Conservation (phyloP, 2,888 invertebrate species). For the Athrips mouffetella region DNA sequence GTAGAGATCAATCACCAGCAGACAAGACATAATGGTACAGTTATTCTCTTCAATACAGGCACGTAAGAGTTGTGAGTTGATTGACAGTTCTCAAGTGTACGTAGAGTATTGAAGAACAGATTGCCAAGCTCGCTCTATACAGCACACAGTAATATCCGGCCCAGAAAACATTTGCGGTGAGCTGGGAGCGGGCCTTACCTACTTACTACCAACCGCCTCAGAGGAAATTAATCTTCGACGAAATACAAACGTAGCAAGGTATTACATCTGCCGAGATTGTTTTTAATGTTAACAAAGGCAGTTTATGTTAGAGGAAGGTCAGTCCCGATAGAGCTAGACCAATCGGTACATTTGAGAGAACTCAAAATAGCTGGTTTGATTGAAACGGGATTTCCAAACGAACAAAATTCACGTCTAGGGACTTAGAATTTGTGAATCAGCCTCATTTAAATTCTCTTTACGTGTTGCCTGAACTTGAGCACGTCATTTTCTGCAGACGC, state of each 20-base stretch:
- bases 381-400: neutral
- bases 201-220: neutral
- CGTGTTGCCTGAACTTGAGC: constrained; percentile 31
- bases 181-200: constrained; percentile 19
- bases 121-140: neutral
- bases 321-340: neutral
- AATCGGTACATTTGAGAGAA: neutral
- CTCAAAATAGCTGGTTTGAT: neutral
- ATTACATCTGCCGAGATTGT: neutral
- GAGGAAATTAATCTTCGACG: constrained; percentile 48
- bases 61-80: no score
- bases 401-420: neutral
- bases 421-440: neutral
- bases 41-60: neutral
- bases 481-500: neutral
- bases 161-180: constrained; percentile 31
- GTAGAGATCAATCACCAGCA: neutral
- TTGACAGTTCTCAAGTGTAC: neutral
- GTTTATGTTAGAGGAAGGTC: constrained; percentile 28
- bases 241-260: constrained; percentile 9
- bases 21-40: neutral
- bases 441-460: constrained; percentile 31
- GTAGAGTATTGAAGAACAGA: neutral
- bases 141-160: constrained; percentile 41
- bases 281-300: neutral